A percentile compares a stretch with the other conserved stretches of the same genome.
phyloP scores from a whole-genome alignment of 2,888 invertebrate species.

The Aelia acuminata region DNA sequence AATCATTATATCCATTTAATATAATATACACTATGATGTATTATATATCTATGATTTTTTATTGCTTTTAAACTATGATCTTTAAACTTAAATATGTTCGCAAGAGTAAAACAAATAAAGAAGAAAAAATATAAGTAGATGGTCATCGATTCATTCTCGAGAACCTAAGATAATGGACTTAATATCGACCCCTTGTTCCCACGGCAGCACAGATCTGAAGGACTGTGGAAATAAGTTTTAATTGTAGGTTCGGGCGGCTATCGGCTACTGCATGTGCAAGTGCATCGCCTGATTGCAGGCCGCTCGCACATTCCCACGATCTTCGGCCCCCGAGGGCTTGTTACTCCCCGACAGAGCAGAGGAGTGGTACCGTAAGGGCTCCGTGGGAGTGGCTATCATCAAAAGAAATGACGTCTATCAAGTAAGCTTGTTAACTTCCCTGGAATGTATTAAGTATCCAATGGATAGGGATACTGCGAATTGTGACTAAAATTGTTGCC shows the following conservation, averaged over 20 bases:
- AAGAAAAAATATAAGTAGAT: neutral
- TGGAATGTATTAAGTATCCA: neutral
- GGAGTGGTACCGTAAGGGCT: neutral
- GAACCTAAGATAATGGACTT: neutral
- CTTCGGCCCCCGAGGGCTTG: neutral
- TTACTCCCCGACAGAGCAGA: neutral
- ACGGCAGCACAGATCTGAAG: neutral
- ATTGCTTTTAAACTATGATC: too few relatives aligned
- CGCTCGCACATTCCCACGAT: conserved; percentile 27
- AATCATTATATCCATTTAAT: too few relatives aligned
- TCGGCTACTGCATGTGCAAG: conserved; percentile 14
- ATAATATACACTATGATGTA: too few relatives aligned
- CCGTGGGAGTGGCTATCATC: neutral
- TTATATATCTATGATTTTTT: too few relatives aligned
- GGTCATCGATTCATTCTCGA: neutral
- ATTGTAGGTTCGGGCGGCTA: neutral
- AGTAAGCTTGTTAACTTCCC: neutral
- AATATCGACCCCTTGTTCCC: neutral
- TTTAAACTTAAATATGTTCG: too few relatives aligned
- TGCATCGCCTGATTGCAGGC: conserved; percentile 10
- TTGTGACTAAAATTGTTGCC: too few relatives aligned
- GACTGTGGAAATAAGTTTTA: conserved; percentile 34
- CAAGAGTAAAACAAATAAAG: too few relatives aligned
- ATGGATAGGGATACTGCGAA: neutral
- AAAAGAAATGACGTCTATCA: neutral